Base-by-base conservation (phyloP, 2,888 invertebrate species). In the Candidula unifasciata region DNA sequence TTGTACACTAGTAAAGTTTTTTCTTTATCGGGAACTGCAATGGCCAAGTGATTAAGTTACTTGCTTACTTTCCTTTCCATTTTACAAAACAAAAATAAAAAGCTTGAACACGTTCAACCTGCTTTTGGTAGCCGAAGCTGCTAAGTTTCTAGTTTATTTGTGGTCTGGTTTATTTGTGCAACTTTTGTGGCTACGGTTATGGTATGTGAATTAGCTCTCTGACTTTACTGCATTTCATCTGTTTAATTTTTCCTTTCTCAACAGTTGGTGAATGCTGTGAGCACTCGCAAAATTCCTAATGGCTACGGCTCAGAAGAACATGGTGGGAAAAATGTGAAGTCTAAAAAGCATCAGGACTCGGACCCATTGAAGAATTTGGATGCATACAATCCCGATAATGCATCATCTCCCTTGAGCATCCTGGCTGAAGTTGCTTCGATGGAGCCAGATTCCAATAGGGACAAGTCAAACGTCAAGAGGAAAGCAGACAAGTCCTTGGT, bases 381-480 rank as follows among this genome's bases (percentile, higher is more conserved):
- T 68, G 90, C 88, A 69, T 88, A 89, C 52, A 82, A 79, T 30
- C 82, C 85, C 18, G 82, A 78, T 64, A 85, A 78, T 3, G 64
- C 82, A 21, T 82, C 81, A 8, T 82, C 81, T n/a, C 84, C 85
- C 6, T 93, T 96, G 18, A 95, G 95, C 89, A 95, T 96, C 95
- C 92, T 96, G 83, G 96, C 96, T 5, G 96, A 96, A 89, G 96
- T 96, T 2, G 96, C 96, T 0, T 93, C 91, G 88, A 91, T 95
- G 90, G 84, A 95, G 90, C 8, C 89, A 90, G 84, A 90, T 87
- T 83, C 82, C 89, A 79, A 88, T 37, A 44, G 84, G 52, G 85
- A 85, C 83, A 86, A 86, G 35, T 30, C 84, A 64, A 77, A 78
- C 33, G 27, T 64, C 13, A 84, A 84, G 57, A 66, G 84, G 27